Percentiles rank a stretch among this genome's conserved stretches.
phyloP scores from a whole-genome alignment of 2,888 invertebrate genomes.

The Callimorpha dominula region DNA sequence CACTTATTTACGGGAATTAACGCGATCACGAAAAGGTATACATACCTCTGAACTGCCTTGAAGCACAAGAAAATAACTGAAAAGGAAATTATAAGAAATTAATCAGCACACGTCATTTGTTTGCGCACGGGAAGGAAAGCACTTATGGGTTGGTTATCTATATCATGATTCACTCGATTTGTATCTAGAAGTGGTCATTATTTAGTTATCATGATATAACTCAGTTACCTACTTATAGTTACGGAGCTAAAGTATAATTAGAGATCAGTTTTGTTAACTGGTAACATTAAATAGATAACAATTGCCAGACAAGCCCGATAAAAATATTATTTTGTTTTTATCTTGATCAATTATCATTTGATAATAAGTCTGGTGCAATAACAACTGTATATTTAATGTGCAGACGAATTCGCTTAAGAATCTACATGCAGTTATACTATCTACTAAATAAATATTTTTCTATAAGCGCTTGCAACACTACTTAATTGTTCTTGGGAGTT shows the following conservation, averaged over 20 bases:
- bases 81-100: not conserved
- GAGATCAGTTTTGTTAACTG: not conserved
- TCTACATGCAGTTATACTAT: not conserved
- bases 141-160: not conserved
- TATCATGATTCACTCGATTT: not conserved
- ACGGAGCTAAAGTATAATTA: not conserved
- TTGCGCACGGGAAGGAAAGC: not conserved
- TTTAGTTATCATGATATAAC: not conserved
- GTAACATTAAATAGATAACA: not conserved
- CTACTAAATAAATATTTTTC: not conserved
- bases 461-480: constrained; percentile 29
- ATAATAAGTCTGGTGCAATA: not conserved
- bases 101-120: not conserved
- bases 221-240: not conserved
- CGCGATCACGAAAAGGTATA: too few relatives aligned
- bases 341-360: constrained; percentile 6
- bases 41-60: too few relatives aligned
- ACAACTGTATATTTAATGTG: not conserved
- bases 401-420: not conserved
- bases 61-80: too few relatives aligned
- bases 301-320: constrained; percentile 1
- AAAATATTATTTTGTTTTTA: not conserved
- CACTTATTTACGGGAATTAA: too few relatives aligned
- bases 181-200: not conserved
- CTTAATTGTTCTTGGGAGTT: not conserved